Conservation (phyloP, 2,888 invertebrate species). For the Linnaemya vulpina region DNA sequence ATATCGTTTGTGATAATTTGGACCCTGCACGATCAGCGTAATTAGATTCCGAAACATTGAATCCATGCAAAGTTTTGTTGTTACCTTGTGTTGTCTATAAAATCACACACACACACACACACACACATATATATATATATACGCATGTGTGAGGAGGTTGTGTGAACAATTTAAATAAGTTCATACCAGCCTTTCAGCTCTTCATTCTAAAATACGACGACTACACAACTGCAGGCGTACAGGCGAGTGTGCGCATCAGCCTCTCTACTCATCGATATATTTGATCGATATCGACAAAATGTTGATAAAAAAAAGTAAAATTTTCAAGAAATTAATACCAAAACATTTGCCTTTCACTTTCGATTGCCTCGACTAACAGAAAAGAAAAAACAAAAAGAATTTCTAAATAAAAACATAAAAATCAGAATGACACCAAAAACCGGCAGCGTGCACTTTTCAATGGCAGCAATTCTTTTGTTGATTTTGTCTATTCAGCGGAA, state of each 20-base stretch:
- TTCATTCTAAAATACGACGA: not conserved
- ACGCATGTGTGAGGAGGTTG: not conserved
- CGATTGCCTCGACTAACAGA: too few species aligned
- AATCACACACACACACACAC: conserved; percentile 2
- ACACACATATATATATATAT: conserved; percentile 1
- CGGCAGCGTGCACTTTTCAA: not conserved
- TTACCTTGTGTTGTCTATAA: not conserved
- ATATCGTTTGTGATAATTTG: too few species aligned
- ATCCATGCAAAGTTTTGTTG: too few species aligned
- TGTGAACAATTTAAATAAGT: conserved; percentile 48
- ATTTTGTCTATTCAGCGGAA: conserved; percentile 1
- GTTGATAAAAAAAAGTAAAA: conserved; percentile 18
- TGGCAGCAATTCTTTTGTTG: conserved; percentile 2
- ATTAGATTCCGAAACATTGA: not conserved
- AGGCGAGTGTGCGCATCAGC: too few species aligned
- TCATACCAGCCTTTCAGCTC: conserved; percentile 39
- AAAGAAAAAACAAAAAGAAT: not conserved
- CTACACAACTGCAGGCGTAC: not conserved
- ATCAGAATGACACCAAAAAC: conserved; percentile 2
- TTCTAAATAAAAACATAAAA: too few species aligned
- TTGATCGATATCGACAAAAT: conserved; percentile 59
- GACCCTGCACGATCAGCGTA: too few species aligned
- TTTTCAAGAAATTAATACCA: conserved; percentile 49
- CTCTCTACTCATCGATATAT: conserved; percentile 40
- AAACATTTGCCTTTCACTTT: conserved; percentile 22